Percentiles rank a stretch among this genome's conserved stretches.
Evolutionary conservation across 2,113 vertebrate genomes (phyloP).

Genomic region (Suncus etruscus): DNA sequence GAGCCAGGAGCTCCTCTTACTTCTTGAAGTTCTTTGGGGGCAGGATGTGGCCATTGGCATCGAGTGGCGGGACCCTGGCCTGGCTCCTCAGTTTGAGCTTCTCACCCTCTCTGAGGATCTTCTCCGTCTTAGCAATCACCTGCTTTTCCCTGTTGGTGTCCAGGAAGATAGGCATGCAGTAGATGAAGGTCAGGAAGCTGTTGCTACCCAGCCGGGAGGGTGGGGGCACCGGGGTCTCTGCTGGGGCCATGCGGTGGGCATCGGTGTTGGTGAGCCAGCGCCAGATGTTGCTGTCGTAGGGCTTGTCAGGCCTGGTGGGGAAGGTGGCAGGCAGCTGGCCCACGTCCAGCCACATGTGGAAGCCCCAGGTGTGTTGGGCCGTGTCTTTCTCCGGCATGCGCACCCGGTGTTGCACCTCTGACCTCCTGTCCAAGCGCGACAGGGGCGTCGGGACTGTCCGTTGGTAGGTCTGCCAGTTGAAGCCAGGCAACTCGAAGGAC

Average conservation of each 20-base stretch:
- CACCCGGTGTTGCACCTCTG: slow-evolving; percentile 47
- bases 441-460: slow-evolving; percentile 65
- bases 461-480: slow-evolving; percentile 64
- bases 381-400: not conserved
- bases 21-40: slow-evolving; percentile 68
- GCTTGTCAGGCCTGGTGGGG: slow-evolving; percentile 53
- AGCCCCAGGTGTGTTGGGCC: slow-evolving; percentile 72
- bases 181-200: slow-evolving; percentile 76
- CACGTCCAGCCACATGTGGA: slow-evolving; percentile 82
- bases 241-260: not conserved
- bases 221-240: slow-evolving; percentile 64
- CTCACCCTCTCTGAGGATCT: slow-evolving; percentile 64
- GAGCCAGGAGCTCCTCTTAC: slow-evolving; percentile 67
- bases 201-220: slow-evolving; percentile 82
- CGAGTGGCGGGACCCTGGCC: slow-evolving; percentile 70
- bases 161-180: slow-evolving; percentile 57
- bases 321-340: slow-evolving; percentile 80
- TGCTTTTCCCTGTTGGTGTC: slow-evolving; percentile 43
- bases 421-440: slow-evolving; percentile 66
- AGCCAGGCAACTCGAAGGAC: slow-evolving; percentile 61
- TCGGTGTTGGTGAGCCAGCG: slow-evolving; percentile 70
- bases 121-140: not conserved
- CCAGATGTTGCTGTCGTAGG: slow-evolving; percentile 83
- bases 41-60: slow-evolving; percentile 70
- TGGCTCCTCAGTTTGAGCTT: slow-evolving; percentile 80